Percentiles rank a stretch among this genome's conserved stretches.
Conservation (phyloP, 2,113 vertebrate species). For the Oreocharis arfaki region DNA sequence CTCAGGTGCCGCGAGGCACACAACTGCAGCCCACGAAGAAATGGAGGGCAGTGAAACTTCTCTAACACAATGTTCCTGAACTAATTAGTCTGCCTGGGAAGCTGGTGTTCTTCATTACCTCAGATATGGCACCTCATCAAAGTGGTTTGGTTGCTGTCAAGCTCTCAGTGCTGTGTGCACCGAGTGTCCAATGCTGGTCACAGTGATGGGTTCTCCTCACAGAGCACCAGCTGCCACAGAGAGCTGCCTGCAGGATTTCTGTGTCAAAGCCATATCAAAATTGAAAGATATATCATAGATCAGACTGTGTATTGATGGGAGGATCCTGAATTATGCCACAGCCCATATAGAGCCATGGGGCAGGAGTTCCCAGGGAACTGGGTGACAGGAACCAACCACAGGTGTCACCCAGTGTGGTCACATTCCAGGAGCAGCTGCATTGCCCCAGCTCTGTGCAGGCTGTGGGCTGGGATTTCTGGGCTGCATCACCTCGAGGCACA, state of each 20-base stretch:
- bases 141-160: neutral
- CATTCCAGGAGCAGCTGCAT: neutral
- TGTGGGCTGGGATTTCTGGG: neutral
- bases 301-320: neutral
- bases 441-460: neutral
- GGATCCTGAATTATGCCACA: neutral
- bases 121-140: neutral
- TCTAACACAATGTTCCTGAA: neutral
- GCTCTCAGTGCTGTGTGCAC: neutral
- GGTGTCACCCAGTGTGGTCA: neutral
- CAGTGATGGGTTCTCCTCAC: neutral
- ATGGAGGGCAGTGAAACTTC: neutral
- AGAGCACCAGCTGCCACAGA: accelerated
- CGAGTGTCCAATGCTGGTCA: neutral
- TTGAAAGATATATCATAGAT: neutral
- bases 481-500: neutral
- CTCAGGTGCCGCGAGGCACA: accelerated
- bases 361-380: neutral
- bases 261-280: neutral
- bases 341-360: neutral
- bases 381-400: neutral
- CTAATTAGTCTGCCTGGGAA: neutral
- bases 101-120: neutral
- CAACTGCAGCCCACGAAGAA: neutral
- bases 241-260: neutral